phyloP scores from a whole-genome alignment of 2,113 vertebrate genomes.

The Sakesphorus luctuosus region DNA sequence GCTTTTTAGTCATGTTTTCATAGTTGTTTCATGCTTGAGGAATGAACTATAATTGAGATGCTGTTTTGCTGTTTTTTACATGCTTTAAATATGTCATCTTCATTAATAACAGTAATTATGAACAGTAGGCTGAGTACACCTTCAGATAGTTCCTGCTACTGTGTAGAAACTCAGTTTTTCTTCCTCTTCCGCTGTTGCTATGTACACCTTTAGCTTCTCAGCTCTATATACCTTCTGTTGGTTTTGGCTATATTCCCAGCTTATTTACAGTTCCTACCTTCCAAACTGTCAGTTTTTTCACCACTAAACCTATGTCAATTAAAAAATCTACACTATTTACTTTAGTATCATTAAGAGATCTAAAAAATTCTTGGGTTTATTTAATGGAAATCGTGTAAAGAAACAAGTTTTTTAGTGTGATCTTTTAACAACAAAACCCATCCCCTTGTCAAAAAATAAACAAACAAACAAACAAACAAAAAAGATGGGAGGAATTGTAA shows the following conservation, averaged over 20 bases:
- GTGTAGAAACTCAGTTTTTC: not conserved
- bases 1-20: conserved; percentile 3
- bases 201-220: not conserved
- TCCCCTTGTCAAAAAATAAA: not conserved
- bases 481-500: not conserved
- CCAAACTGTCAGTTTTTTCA: not conserved
- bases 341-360: not conserved
- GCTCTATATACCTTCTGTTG: not conserved
- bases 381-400: not conserved
- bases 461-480: no score
- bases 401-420: not conserved
- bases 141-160: not conserved
- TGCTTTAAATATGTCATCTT: not conserved
- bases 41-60: conserved; percentile 2
- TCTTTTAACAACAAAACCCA: not conserved
- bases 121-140: not conserved
- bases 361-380: not conserved
- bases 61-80: not conserved
- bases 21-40: not conserved
- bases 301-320: not conserved
- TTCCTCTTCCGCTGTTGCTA: not conserved
- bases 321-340: not conserved
- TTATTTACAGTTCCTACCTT: not conserved
- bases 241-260: not conserved
- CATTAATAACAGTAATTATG: not conserved